These are phyloP conservation scores for Acanthiza pusilla DNA, from an alignment of 2,797 vertebrate species.

Conservation along the genomic window DNA sequence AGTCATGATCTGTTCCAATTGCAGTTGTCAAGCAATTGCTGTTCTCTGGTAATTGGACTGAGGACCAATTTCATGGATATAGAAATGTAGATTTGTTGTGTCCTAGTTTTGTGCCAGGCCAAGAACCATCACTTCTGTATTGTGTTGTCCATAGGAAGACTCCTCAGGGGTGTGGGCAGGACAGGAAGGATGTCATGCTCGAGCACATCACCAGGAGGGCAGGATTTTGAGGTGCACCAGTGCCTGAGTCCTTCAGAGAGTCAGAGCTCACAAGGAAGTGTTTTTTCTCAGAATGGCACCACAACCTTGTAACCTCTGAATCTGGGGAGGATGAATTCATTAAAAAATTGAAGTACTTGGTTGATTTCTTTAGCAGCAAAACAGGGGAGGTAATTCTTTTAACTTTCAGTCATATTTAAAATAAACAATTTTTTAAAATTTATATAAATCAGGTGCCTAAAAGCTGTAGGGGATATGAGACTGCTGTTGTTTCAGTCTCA, in stretches of 20 bases:
- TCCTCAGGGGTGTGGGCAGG: neutral
- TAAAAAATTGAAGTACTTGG: neutral
- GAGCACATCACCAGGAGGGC: neutral
- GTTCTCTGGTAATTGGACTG: accelerated
- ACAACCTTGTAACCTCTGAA: neutral
- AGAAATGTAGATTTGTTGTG: neutral
- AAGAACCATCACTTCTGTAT: neutral
- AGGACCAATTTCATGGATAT: neutral
- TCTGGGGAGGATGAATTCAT: neutral
- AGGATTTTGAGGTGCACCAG: neutral
- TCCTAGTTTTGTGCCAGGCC: neutral
- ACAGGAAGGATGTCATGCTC: neutral
- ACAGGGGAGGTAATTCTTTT: neutral
- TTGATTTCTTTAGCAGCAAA: neutral
- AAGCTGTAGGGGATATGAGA: neutral
- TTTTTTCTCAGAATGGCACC: neutral
- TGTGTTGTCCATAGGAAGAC: neutral
- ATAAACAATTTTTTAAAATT: neutral
- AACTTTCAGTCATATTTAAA: neutral
- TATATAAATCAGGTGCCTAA: neutral
- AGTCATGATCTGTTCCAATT: neutral
- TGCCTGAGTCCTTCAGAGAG: neutral
- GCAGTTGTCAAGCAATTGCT: accelerated
- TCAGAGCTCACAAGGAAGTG: neutral
- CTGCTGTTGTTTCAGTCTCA: neutral